Base-by-base conservation (phyloP, 1,140 invertebrate genomes). In the Caenorhabditis remanei region DNA sequence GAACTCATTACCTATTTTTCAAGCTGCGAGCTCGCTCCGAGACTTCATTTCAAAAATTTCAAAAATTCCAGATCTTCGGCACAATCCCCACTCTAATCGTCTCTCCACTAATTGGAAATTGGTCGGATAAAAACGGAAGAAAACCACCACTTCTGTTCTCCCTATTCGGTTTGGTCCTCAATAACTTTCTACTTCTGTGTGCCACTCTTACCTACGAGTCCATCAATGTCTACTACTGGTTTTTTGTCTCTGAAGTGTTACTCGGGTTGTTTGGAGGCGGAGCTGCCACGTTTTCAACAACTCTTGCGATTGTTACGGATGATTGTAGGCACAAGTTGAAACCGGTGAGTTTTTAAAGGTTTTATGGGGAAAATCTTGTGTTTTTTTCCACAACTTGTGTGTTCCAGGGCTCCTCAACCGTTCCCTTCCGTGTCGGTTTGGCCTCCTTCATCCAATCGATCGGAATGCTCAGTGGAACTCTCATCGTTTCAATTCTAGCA, bases 251-350 rank as follows among this genome's bases (percentile, higher is more conserved):
- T 16, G 87, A 88, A 48, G 11, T 85, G 9, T n/a, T 82, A 4
- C 7, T 75, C 9, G 82, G 87, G 32, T 32, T 65, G 9, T 43
- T 55, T 21, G 87, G 87, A 56, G 87, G 87, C 8, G 40, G 58
- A 19, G 75, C 65, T 50, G n/a, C 83, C 1, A 55, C 75, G 4
- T 63, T 85, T 46, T 32, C 65, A 9, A 75, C 84, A 2, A 40
- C 53, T 2, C 16, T 88, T 48, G 63, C 87, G 16, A 88, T 88
- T 75, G 84, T 88, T 0, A 88, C 87, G 19, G 87, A 88, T 43
- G 87, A 88, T 24, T 85, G 83, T 43, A 19, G 87, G 16, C 83
- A 85, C 32, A 85, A 84, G 24, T 53, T 88, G 24, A 88, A 82
- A 82, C 87, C 87, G 14, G 87, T 85, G 8, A 67, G 83, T 21